Base-by-base conservation (phyloP, 2,113 vertebrate genomes). In the Ceyx cyanopectus region DNA sequence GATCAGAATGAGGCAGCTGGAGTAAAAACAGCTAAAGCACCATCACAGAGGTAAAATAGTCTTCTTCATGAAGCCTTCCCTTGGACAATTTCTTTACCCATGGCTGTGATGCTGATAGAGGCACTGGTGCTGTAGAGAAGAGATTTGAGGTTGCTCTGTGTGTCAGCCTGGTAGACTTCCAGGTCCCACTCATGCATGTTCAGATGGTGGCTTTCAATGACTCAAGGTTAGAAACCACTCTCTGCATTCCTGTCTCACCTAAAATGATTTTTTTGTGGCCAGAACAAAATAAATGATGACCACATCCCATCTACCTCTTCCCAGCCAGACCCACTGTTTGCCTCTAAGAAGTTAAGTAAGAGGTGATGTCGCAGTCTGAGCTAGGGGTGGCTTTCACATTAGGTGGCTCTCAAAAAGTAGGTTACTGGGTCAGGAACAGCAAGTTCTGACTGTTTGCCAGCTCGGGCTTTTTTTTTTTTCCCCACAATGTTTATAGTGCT, bases 401-500 rank as follows among this genome's bases (percentile, higher is more conserved):
- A 98, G 69, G 89, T 96, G 97, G 97, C 97, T 94, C 96, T 96
- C 93, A 91, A 97, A 98, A 99, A 98, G 98, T 99, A 98, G 99
- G 99, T 99, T 98, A 99, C 98, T 99, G 98, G 99, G 98, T 97
- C 98, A 98, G 98, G 98, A 98, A 98, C 98, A 98, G 98, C 98
- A 98, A 98, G 98, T 98, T 98, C 98, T 98, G 98, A 98, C 96
- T 98, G 97, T 98, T 98, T 94, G 97, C 97, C 97, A 98, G 98
- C 97, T 97, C 66, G 81, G 96, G 14, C 56, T 97, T 97, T 98
- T 94, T 79, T 34, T 97, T 94, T 92, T 88, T 90, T 18, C 58
- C 72, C 75, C 19, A 37, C 53, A 37, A 41, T 97, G 97, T 98
- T 97, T 90, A 96, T 97, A 97, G 95, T 97, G 96, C 97, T 98